Conservation (phyloP, 92 coral and sea anemone genomes). For the Palythoa grandiflora region DNA sequence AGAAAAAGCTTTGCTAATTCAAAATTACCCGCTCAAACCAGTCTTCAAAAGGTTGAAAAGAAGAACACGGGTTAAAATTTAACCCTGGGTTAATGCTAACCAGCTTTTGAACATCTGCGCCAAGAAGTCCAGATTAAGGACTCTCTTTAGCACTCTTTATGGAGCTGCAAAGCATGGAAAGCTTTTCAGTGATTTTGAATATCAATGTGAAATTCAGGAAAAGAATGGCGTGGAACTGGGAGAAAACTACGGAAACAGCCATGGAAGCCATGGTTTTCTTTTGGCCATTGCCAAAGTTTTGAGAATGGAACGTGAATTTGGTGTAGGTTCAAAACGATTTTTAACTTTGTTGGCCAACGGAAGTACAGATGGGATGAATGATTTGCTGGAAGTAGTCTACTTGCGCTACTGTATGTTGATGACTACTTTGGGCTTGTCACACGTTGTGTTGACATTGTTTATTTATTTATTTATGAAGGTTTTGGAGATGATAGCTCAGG, state of each 20-base stretch:
- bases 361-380: slow-evolving; percentile 12
- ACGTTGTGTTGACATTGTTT: slow-evolving; percentile 6
- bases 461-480: too few species aligned
- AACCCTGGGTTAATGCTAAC: too few species aligned
- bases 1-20: too few species aligned
- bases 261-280: neutral
- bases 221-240: slow-evolving; percentile 5
- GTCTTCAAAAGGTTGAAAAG: too few species aligned
- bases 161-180: slow-evolving; percentile 47
- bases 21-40: too few species aligned
- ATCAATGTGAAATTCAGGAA: slow-evolving; percentile 48
- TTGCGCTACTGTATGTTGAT: slow-evolving; percentile 3
- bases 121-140: neutral
- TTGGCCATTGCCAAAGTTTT: slow-evolving; percentile 1
- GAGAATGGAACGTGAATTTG: neutral
- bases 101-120: too few species aligned
- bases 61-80: too few species aligned
- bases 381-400: neutral
- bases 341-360: slow-evolving; percentile 31
- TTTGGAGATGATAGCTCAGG: too few species aligned
- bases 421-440: slow-evolving; percentile 10
- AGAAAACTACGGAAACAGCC: neutral
- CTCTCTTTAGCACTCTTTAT: slow-evolving; percentile 49
- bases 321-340: neutral
- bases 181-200: slow-evolving; percentile 52